These are phyloP conservation scores for Trichomalopsis sarcophagae DNA, from an alignment of 1,140 invertebrate genomes.

Conservation along the genomic window DNA sequence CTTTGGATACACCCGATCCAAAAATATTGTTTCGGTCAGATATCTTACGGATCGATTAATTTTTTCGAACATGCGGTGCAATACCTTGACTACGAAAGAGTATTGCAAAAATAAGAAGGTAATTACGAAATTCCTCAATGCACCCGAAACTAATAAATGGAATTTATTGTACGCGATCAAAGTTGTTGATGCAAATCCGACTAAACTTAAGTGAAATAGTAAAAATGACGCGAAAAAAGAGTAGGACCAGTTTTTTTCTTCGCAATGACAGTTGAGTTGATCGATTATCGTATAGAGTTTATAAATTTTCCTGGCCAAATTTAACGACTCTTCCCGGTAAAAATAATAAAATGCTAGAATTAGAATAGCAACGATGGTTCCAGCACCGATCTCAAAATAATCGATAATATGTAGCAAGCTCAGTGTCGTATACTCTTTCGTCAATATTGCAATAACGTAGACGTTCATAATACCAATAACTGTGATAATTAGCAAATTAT, in stretches of 20 bases:
- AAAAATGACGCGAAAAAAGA: not conserved
- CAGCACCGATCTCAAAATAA: not conserved
- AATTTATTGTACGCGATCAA: not conserved
- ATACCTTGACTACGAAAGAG: not conserved
- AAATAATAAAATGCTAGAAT: not conserved
- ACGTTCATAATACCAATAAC: not conserved
- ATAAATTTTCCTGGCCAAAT: not conserved
- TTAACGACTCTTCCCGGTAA: not conserved
- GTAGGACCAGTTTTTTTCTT: not conserved
- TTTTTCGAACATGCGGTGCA: not conserved
- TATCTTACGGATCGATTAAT: not conserved
- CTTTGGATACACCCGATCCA: not conserved
- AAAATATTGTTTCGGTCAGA: not conserved
- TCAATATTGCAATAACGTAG: not conserved
- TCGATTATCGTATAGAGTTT: not conserved
- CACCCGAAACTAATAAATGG: not conserved
- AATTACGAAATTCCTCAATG: not conserved
- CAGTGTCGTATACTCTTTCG: not conserved
- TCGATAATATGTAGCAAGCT: not conserved
- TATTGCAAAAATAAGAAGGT: conserved; percentile 19
- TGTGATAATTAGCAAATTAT: not conserved
- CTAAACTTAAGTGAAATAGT: not conserved
- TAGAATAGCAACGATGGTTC: not conserved
- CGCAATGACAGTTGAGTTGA: not conserved
- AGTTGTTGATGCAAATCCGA: not conserved